Evolutionary conservation across 2,888 invertebrate species (phyloP), one percentile per base, ranked within the genome.

Genomic region (Drosophila setosimentum): DNA sequence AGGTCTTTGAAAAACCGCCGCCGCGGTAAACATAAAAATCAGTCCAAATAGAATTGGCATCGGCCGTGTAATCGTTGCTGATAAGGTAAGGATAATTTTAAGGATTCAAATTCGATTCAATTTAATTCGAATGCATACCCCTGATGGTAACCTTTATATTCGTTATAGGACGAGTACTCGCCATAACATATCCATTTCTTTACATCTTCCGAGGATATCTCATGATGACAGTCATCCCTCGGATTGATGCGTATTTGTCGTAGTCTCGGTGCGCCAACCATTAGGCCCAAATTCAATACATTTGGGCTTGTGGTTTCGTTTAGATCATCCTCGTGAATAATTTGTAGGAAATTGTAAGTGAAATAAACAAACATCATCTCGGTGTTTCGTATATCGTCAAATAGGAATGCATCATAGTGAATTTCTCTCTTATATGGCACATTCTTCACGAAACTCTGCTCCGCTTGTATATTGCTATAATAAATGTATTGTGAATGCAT

Each of bases 161-260:
- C 57, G 1, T 1, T 2, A 0, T 0, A 0, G 11, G 1, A 0
- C 0, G 58, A 35, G 7, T 75, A 77, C 0, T 24, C 53, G 1
- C 40, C 45, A 4, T 45, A 77, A 13, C 72, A 71, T 1, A 32
- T 16, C 1, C 3, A n/a, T 0, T 10, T 3, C 2, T 11, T 4
- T 0, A 65, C 0, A 3, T 42, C 0, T 0, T 49, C 13, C 2
- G 27, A 0, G 2, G 5, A 6, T 10, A 77, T 1, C 13, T n/a
- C 10, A 10, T 61, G 53, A 1, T 21, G 1, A 10, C 78, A 77
- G 1, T 5, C 1, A 0, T 30, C 6, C 7, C 16, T 13, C 0
- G 37, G 30, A 0, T 11, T 30, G 10, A 75, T 61, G 24, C 75
- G 72, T 10, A 65, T 8, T 29, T 77, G 78, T 29, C 75, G 78